Conservation (phyloP, 2,888 invertebrate species). For the Caenorhabditis japonica region DNA sequence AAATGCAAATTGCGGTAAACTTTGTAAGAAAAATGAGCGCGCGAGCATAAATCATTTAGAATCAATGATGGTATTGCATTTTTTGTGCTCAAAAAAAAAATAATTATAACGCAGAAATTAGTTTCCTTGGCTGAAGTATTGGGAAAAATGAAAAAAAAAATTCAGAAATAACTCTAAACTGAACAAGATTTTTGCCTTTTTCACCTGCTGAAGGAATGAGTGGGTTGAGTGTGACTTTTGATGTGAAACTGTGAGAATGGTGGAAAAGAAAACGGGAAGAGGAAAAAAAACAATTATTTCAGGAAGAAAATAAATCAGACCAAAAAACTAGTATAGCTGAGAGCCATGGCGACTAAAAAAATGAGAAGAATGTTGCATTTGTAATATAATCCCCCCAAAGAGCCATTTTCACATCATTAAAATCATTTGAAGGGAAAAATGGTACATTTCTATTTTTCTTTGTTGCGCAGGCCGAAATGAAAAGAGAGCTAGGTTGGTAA, state of each 20-base stretch:
- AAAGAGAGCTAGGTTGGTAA: too few relatives aligned
- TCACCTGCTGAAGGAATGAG: slow-evolving; percentile 13
- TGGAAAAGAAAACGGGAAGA: slow-evolving; percentile 15
- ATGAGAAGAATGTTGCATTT: slow-evolving; percentile 12
- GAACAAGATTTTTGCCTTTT: slow-evolving; percentile 8
- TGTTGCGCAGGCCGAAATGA: too few relatives aligned
- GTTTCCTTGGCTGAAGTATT: too few relatives aligned
- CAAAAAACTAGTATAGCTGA: neutral
- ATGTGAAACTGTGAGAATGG: slow-evolving; percentile 27
- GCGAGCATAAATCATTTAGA: slow-evolving; percentile 31
- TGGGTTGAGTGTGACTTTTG: slow-evolving; percentile 45
- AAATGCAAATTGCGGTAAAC: slow-evolving; percentile 44
- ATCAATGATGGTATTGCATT: neutral
- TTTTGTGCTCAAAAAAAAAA: too few relatives aligned
- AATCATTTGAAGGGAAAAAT: too few relatives aligned
- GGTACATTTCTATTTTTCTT: too few relatives aligned
- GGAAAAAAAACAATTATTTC: slow-evolving; percentile 40
- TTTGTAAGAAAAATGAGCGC: slow-evolving; percentile 32
- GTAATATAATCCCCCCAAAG: slow-evolving; percentile 16
- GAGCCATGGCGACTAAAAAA: neutral
- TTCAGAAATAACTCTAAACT: neutral
- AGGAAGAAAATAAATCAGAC: slow-evolving; percentile 7
- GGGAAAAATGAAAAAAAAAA: too few relatives aligned
- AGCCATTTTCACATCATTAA: slow-evolving; percentile 33
- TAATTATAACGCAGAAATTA: too few relatives aligned